phyloP scores from a whole-genome alignment of 2,113 vertebrate species.

The Nettapus auritus region DNA sequence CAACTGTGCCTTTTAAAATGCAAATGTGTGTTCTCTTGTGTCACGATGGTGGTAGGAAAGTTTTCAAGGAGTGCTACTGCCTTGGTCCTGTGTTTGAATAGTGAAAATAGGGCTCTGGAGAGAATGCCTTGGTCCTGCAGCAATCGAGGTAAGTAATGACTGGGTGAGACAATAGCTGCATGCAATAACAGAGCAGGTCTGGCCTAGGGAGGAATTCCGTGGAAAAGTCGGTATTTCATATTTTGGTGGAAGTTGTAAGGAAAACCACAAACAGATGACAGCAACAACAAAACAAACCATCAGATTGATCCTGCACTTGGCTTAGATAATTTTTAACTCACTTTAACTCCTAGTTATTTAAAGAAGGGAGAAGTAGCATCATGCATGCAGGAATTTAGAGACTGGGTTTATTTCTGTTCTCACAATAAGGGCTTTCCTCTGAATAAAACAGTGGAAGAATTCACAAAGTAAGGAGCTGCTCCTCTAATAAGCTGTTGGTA shows the following conservation, averaged over 20 bases:
- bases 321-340: neutral
- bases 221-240: neutral
- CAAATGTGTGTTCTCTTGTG: rapidly evolving
- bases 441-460: neutral
- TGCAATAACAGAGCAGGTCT: neutral
- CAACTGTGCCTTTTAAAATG: rapidly evolving
- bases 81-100: neutral
- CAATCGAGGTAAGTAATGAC: neutral
- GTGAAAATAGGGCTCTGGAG: neutral
- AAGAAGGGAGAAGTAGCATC: neutral
- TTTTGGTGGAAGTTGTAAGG: neutral
- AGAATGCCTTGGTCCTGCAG: neutral
- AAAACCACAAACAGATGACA: neutral
- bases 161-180: rapidly evolving
- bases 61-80: neutral
- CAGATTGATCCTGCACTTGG: neutral
- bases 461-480: neutral
- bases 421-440: neutral
- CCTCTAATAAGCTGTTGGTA: neutral
- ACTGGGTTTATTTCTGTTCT: neutral
- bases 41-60: neutral
- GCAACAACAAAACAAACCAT: neutral
- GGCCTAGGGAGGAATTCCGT: neutral
- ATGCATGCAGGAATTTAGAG: neutral
- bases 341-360: neutral